Evolutionary conservation across 2,888 invertebrate genomes (phyloP), one percentile per base, ranked within the genome.

Genomic region (Phaonia tiefii): DNA sequence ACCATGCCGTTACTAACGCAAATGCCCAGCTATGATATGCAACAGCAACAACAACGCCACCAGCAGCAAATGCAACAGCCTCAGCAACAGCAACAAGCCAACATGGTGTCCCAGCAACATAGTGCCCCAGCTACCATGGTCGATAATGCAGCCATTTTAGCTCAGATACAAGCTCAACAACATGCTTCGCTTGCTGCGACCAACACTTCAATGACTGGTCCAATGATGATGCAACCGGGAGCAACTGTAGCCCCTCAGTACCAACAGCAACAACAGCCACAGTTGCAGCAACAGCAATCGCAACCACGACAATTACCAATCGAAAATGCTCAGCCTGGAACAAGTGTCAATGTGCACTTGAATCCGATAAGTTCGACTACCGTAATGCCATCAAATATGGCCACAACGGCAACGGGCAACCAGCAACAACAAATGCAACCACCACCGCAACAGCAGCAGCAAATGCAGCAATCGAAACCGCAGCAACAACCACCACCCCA

Each of bases 51-150:
- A n/a, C 84, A 83, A 8, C 78, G 73, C 15, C 83, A 79, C 39
- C 83, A 83, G 65, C 83, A 83, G 25, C 85, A 72, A 7, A 69
- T 42, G 37, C 85, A 77, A 63, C 85, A 67, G 51, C 42, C 39
- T 26, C 82, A 77, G 44, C 82, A 80, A 63, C 83, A 83, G 37
- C 85, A 72, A 8, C 76, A 54, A 25, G 80, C 70, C 42, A 84
- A 75, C 60, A 84, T 69, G 51, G 63, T 42, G 20, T 37, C 39
- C 11, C 85, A 83, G 58, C 85, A 84, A 60, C 86, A 88, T 67
- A 88, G 87, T 79, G 88, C 89, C 58, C 90, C 90, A 44, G 84
- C 89, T 73, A 89, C 90, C 25, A 87, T 89, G 83, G 83, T 86
- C 79, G 89, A 89, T 85, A 86, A 89, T 65, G 86, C 87, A 75